Percentiles rank a stretch among this genome's conserved stretches.
These are phyloP conservation scores for Amblyteles armatorius DNA, from an alignment of 2,888 invertebrate genomes.

Conservation along the genomic window DNA sequence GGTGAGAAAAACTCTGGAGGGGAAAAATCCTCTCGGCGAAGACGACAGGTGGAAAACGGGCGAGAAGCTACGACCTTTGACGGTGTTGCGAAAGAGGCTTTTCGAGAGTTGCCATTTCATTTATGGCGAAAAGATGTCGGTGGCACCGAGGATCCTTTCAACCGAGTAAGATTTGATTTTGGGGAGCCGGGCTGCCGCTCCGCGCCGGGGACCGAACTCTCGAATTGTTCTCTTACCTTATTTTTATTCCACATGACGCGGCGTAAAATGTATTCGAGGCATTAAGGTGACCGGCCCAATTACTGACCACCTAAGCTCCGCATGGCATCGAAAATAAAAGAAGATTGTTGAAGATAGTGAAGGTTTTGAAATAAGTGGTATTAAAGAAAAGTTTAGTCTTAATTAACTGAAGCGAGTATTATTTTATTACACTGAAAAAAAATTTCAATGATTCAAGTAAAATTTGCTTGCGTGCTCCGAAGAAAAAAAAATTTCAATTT, in stretches of 20 bases:
- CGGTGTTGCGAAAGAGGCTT: slow-evolving; percentile 19
- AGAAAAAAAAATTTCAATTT: too few relatives aligned
- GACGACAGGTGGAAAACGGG: slow-evolving; percentile 17
- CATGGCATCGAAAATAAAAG: too few relatives aligned
- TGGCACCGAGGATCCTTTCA: slow-evolving; percentile 4
- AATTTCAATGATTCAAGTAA: too few relatives aligned
- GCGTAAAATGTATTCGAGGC: neutral
- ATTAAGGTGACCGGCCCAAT: too few relatives aligned
- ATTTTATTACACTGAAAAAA: too few relatives aligned
- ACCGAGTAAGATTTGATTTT: slow-evolving; percentile 16
- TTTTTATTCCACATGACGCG: too few relatives aligned
- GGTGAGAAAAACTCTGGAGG: slow-evolving; percentile 24
- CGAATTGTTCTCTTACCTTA: neutral
- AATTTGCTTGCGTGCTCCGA: too few relatives aligned
- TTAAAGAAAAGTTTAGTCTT: too few relatives aligned
- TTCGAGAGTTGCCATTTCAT: slow-evolving; percentile 21
- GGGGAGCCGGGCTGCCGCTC: neutral
- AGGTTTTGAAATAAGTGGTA: too few relatives aligned
- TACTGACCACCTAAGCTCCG: too few relatives aligned
- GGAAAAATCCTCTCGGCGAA: slow-evolving; percentile 50
- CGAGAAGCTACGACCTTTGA: neutral
- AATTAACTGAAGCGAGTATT: too few relatives aligned
- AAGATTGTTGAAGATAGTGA: too few relatives aligned
- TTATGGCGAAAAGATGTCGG: slow-evolving; percentile 3
- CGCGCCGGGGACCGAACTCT: neutral